Base-by-base conservation (phyloP, 2,113 vertebrate species). In the Toxotes chatareus region DNA sequence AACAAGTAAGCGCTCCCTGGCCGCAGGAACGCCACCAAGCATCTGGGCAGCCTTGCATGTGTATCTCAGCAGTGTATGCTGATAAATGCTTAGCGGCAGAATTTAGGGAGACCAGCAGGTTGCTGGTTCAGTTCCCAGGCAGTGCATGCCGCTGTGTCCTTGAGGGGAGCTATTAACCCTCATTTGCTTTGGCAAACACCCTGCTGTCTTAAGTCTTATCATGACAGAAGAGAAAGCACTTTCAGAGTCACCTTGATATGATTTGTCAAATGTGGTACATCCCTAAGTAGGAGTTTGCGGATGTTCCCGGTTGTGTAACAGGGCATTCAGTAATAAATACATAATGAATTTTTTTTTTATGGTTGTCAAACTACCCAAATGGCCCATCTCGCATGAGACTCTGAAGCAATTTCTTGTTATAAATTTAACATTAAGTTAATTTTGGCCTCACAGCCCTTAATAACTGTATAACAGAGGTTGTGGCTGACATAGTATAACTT, bases 141-240 rank as follows among this genome's bases (percentile, higher is more conserved):
- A n/a, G 57, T 32, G 62, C 19, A 36, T 49, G 27, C 86, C 51
- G 55, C 62, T 57, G 61, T 76, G 73, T 69, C 87, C 86, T 83
- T 61, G 49, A 86, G 89, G 51, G 53, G 7, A 46, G 85, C 73
- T 74, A 66, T 88, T 89, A 90, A 90, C 85, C 85, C 80, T 79
- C n/a, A 82, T 90, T 90, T 87, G 60, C 82, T 85, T 73, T 23
- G 21, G 73, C 68, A 79, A 89, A 83, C 68, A 82, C 64, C 81
- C 80, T 1, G 1, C 49, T 55, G 76, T 88, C 74, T 80, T 73
- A 51, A 66, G 65, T 77, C 71, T 85, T 59, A 79, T 79, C 74
- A 61, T 60, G 49, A 70, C 38, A 36, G 46, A 67, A n/a, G 75
- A 72, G 62, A 21, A 73, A 66, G 31, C 27, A 1, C 56, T 19